Evolutionary conservation across 2,797 vertebrate genomes (phyloP).

Genomic region (Spondyliosoma cantharus): DNA sequence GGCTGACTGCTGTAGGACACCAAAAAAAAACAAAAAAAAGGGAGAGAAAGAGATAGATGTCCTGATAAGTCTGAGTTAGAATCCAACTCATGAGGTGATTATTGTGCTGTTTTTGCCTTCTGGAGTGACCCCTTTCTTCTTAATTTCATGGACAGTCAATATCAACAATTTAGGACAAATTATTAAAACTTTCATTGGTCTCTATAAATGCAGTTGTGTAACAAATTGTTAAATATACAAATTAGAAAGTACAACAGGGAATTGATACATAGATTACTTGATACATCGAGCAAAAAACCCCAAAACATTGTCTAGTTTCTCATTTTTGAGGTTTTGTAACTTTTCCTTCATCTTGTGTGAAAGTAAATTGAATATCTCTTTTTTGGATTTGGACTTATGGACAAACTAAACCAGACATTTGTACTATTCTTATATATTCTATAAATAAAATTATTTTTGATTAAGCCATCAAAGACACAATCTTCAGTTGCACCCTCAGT

Average conservation of each 20-base stretch:
- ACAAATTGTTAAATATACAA: too few species aligned
- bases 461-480: neutral
- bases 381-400: neutral
- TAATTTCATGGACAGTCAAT: neutral
- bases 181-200: too few species aligned
- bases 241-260: too few species aligned
- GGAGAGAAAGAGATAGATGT: neutral
- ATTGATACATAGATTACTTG: neutral
- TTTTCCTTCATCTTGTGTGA: neutral
- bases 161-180: neutral
- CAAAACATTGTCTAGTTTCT: neutral
- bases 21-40: neutral
- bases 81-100: neutral
- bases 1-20: constrained; percentile 86
- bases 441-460: too few species aligned
- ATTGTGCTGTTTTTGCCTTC: neutral
- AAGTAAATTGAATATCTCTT: neutral
- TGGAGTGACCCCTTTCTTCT: neutral
- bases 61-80: neutral
- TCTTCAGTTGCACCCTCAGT: neutral
- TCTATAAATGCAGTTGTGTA: too few species aligned
- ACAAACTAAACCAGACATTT: neutral
- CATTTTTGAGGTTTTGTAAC: neutral
- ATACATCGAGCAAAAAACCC: neutral
- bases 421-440: too few species aligned